These are phyloP conservation scores for Tolmerus cingulatus DNA, from an alignment of 2,888 invertebrate genomes.

Conservation along the genomic window DNA sequence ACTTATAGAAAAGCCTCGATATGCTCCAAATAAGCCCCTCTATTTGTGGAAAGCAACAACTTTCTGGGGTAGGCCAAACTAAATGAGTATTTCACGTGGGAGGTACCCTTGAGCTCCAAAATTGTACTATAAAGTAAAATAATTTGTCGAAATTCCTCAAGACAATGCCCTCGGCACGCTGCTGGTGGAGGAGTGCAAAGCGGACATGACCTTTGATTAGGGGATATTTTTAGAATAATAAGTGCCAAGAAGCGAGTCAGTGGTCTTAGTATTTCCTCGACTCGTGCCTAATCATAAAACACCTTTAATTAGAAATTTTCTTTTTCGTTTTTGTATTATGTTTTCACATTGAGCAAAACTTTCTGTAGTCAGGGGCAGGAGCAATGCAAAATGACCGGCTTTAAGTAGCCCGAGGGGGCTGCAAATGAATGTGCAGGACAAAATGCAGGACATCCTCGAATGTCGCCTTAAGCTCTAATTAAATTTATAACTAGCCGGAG, in stretches of 20 bases:
- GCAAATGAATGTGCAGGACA: neutral
- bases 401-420: neutral
- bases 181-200: neutral
- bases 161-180: slow-evolving; percentile 4
- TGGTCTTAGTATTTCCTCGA: neutral
- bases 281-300: neutral
- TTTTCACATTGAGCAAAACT: neutral
- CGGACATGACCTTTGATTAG: neutral
- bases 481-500: neutral
- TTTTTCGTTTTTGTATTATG: neutral
- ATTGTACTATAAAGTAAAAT: slow-evolving; percentile 20
- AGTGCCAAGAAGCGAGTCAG: neutral
- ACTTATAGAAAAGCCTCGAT: neutral
- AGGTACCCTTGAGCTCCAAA: neutral
- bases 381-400: neutral
- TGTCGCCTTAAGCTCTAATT: neutral
- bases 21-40: neutral
- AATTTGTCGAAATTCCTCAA: slow-evolving; percentile 44
- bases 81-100: slow-evolving; percentile 2
- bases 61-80: neutral
- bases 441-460: neutral
- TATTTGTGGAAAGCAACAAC: neutral
- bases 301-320: neutral
- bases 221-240: slow-evolving; percentile 7
- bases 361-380: neutral